Evolutionary conservation across 1,140 invertebrate species (phyloP).

Genomic region (Anastatus disparis): DNA sequence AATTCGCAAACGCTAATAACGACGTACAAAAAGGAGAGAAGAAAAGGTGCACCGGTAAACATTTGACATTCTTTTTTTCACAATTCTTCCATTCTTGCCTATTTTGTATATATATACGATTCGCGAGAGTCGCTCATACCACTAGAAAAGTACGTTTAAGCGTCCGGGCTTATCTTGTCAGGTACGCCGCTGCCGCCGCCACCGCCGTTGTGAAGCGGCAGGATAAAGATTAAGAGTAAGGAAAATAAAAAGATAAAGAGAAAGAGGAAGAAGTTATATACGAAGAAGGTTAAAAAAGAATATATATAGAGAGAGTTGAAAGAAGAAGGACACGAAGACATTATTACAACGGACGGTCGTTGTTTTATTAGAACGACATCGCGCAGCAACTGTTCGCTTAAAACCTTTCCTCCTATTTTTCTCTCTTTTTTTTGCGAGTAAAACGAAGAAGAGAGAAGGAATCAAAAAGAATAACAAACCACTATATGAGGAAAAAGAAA

Average conservation of each 20-base stretch:
- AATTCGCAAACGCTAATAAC: constrained; percentile 9
- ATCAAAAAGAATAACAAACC: constrained; percentile 37
- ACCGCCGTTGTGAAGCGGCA: too few relatives aligned
- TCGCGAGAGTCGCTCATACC: neutral
- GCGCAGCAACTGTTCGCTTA: neutral
- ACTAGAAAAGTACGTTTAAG: constrained; percentile 27
- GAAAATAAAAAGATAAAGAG: neutral
- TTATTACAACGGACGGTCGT: constrained; percentile 26
- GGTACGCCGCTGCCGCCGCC: too few relatives aligned
- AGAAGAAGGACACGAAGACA: constrained; percentile 9
- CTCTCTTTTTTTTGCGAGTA: neutral
- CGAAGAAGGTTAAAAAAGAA: too few relatives aligned
- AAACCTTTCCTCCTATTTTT: too few relatives aligned
- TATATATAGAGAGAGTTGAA: neutral
- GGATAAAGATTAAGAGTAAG: constrained; percentile 20
- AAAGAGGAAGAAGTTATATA: neutral
- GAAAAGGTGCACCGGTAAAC: neutral
- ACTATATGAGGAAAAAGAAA: neutral
- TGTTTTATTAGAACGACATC: constrained; percentile 22
- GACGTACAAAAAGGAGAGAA: too few relatives aligned
- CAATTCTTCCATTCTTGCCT: neutral
- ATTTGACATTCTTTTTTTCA: neutral
- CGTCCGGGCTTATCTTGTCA: constrained; percentile 25
- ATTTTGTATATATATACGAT: neutral
- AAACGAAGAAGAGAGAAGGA: neutral